A percentile compares a stretch with the other conserved stretches of the same genome.
These are phyloP conservation scores for Chironex yamaguchii DNA, from an alignment of 30 jellyfish, hydroid and myxozoan genomes.

Conservation along the genomic window DNA sequence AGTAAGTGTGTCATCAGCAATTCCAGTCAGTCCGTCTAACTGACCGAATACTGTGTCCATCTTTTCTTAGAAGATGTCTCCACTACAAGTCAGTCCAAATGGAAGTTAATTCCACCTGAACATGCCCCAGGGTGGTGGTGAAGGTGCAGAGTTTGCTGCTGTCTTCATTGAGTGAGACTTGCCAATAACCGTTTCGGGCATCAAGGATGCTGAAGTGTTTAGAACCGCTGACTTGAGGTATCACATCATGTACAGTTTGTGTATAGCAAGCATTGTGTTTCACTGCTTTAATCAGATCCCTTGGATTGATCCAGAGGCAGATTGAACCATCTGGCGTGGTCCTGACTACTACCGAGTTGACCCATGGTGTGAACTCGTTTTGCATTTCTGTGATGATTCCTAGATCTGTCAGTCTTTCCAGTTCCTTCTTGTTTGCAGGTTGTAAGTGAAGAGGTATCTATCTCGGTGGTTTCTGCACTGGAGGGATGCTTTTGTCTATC, in stretches of 20 bases:
- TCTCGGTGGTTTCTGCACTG: not conserved
- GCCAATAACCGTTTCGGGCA: conserved; percentile 7
- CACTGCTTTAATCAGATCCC: conserved; percentile 2
- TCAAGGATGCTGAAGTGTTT: not conserved
- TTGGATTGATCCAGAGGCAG: not conserved
- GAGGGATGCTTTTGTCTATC: not conserved
- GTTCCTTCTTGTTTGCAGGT: not conserved
- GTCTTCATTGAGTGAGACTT: not conserved
- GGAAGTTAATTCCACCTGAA: not conserved
- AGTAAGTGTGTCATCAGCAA: conserved; percentile 3
- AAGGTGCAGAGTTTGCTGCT: not conserved
- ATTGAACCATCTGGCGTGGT: not conserved
- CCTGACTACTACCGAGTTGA: not conserved
- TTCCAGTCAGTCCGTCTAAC: not conserved
- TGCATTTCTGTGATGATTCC: not conserved
- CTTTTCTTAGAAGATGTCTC: not conserved
- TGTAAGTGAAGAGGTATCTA: not conserved
- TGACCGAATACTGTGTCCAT: not conserved
- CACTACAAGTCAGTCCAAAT: not conserved
- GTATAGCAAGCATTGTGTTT: not conserved
- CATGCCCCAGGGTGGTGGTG: conserved; percentile 19
- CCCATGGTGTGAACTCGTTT: not conserved
- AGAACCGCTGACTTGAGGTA: not conserved
- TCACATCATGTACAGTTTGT: not conserved
- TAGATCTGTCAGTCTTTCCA: not conserved